Conservation (phyloP, 2,797 vertebrate species). For the Rhabdomys pumilio region DNA sequence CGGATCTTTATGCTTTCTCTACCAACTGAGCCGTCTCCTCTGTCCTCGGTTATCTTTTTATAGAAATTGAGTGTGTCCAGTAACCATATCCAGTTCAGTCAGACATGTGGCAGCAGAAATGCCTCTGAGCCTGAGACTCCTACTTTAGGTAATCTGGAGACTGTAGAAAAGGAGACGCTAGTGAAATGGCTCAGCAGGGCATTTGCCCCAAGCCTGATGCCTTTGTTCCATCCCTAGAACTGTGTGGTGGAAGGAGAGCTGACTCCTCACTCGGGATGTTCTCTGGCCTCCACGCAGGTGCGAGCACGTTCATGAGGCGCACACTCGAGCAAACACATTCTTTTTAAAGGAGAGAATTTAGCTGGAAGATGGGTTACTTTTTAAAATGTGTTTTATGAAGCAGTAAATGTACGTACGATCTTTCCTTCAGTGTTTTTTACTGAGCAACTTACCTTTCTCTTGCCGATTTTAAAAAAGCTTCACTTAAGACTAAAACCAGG, state of each 20-base stretch:
- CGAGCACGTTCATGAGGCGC: neutral
- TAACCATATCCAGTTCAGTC: neutral
- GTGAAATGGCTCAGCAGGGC: neutral
- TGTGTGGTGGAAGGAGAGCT: neutral
- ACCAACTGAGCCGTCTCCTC: neutral
- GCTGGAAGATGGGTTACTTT: neutral
- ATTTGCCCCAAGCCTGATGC: neutral
- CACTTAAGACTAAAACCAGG: slow-evolving; percentile 19
- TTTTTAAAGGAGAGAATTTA: neutral
- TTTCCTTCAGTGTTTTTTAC: neutral
- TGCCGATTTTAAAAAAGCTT: slow-evolving; percentile 37
- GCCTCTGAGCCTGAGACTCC: neutral
- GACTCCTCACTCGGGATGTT: neutral
- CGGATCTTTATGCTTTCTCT: neutral
- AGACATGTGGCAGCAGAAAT: neutral
- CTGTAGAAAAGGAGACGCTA: neutral
- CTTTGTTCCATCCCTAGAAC: neutral
- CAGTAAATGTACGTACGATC: neutral
- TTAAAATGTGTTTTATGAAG: slow-evolving; percentile 27
- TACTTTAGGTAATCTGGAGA: neutral
- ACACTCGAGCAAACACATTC: neutral
- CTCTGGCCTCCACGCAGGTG: neutral
- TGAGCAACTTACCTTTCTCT: slow-evolving; percentile 24
- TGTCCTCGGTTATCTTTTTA: neutral
- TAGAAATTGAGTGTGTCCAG: slow-evolving; percentile 1